Evolutionary conservation across 2,113 vertebrate genomes (phyloP).

Genomic region (Eptesicus fuscus): DNA sequence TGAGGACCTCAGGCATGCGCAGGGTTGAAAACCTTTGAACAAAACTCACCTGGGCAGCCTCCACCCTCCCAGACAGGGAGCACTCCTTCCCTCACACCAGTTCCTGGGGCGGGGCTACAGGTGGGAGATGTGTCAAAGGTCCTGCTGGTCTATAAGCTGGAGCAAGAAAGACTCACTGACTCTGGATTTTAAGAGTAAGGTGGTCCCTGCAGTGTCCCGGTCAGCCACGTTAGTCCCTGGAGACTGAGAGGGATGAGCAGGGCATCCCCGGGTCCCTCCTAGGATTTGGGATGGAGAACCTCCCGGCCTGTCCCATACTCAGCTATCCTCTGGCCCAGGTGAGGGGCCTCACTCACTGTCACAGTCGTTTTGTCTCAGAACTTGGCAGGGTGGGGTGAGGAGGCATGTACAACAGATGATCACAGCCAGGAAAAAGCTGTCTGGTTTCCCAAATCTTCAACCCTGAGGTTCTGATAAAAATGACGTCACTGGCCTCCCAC

Average conservation of each 20-base stretch:
- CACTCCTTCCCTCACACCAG: fast-evolving
- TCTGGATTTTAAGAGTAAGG: too few species aligned
- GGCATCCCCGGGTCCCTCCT: too few species aligned
- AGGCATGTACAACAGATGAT: not conserved
- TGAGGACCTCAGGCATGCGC: too few species aligned
- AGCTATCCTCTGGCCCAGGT: fast-evolving
- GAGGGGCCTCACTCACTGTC: not conserved
- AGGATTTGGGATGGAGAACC: not conserved
- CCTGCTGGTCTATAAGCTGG: not conserved
- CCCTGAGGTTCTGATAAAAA: not conserved
- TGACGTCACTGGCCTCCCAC: not conserved
- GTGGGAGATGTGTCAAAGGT: not conserved
- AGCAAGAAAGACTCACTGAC: not conserved
- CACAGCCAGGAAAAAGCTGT: not conserved
- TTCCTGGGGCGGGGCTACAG: not conserved
- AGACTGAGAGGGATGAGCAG: not conserved
- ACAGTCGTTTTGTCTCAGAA: not conserved
- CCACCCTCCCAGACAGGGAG: not conserved
- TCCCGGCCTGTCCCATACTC: not conserved
- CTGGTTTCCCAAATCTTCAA: not conserved
- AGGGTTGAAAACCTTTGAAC: not conserved
- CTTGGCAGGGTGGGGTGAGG: not conserved
- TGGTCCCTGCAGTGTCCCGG: not conserved
- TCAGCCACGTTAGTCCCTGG: not conserved
- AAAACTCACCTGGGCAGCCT: not conserved